Evolutionary conservation across 64 coral and sea anemone species (phyloP).

Genomic region (Actinia tenebrosa): DNA sequence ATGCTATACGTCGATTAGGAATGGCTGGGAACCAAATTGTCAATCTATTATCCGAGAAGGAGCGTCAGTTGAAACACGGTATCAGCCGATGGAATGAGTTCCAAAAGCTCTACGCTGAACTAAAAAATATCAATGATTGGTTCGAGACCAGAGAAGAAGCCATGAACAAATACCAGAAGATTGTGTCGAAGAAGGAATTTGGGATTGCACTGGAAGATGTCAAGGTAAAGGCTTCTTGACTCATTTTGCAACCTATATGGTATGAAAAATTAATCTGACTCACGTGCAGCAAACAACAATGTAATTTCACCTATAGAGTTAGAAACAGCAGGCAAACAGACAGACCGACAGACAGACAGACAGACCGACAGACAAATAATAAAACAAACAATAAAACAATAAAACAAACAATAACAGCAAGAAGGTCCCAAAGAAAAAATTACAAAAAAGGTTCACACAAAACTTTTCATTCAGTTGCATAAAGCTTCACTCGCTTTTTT

Average conservation of each 20-base stretch:
- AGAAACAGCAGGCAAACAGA: no score
- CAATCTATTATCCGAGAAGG: conserved; percentile 56
- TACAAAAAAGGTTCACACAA: no score
- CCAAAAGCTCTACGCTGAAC: conserved; percentile 60
- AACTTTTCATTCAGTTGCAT: no score
- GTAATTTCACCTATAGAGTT: no score
- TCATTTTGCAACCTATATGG: no score
- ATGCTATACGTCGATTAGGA: conserved; percentile 39
- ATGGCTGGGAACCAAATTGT: conserved; percentile 31
- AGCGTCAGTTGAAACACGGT: conserved; percentile 44
- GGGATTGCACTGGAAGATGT: conserved; percentile 86
- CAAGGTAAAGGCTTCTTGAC: conserved; percentile 39
- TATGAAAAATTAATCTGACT: no score
- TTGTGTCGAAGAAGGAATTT: conserved; percentile 76
- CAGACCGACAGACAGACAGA: no score
- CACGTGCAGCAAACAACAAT: no score
- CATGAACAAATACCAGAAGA: conserved; percentile 67
- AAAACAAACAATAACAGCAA: no score
- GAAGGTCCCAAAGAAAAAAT: no score
- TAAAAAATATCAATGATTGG: conserved; percentile 79
- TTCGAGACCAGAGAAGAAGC: conserved; percentile 63
- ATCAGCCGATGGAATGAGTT: conserved; percentile 79
- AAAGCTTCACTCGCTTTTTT: neutral
- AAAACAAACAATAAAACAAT: no score
- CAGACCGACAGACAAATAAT: no score